These are phyloP conservation scores for Planiliza haematocheilus DNA, from an alignment of 2,113 vertebrate species.

Conservation along the genomic window DNA sequence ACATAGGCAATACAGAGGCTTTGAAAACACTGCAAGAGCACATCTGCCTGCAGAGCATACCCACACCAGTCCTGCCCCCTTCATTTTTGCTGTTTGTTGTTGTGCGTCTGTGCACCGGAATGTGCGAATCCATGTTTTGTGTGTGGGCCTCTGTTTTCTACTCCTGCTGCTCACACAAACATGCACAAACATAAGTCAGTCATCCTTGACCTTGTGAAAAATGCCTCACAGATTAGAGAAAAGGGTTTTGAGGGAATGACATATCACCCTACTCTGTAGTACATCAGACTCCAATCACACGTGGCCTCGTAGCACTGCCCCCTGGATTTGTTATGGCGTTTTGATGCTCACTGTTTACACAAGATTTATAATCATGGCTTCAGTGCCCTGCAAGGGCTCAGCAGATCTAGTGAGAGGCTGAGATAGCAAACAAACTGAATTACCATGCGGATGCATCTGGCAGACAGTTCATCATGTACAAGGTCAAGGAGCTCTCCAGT, in stretches of 20 bases:
- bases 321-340: slow-evolving; percentile 55
- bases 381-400: slow-evolving; percentile 25
- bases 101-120: slow-evolving; percentile 18
- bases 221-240: slow-evolving; percentile 38
- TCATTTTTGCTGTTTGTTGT: slow-evolving; percentile 45
- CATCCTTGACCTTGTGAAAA: slow-evolving; percentile 61
- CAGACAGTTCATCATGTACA: slow-evolving; percentile 45
- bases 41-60: slow-evolving; percentile 50
- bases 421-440: slow-evolving; percentile 54
- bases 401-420: slow-evolving; percentile 37
- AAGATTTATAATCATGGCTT: slow-evolving; percentile 69
- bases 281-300: slow-evolving; percentile 60
- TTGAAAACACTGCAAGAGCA: slow-evolving; percentile 47
- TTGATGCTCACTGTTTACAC: slow-evolving; percentile 62
- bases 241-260: slow-evolving; percentile 29
- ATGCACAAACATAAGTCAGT: slow-evolving; percentile 21
- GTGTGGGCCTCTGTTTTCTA: background rate
- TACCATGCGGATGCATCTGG: slow-evolving; percentile 41
- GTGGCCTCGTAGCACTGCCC: slow-evolving; percentile 10
- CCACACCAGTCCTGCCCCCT: background rate
- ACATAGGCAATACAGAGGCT: slow-evolving; percentile 48
- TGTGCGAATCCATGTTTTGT: slow-evolving; percentile 13
- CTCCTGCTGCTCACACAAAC: background rate
- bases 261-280: slow-evolving; percentile 34
- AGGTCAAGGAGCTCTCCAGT: slow-evolving; percentile 57